Base-by-base conservation (phyloP, 1,140 invertebrate species). In the Laupala kohalensis region DNA sequence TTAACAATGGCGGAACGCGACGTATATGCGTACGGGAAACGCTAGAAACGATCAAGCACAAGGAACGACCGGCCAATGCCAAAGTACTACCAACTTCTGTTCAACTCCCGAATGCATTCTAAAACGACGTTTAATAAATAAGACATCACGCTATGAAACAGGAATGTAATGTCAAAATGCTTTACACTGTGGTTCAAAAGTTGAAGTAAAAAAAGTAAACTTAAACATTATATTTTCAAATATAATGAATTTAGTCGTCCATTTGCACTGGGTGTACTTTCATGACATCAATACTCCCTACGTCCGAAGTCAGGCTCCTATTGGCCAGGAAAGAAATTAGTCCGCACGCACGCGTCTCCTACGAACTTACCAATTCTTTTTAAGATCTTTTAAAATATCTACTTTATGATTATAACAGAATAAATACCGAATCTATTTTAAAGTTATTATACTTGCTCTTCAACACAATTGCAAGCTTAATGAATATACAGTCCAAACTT, bases 1-100 rank as follows among this genome's bases (percentile, higher is more conserved):
- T 64, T 23, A 68, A 72, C 67, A 72, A 72, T 72, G 71, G 71
- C 71, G 71, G 71, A 72, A 72, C 23, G 65, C 71, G 71, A 72
- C 29, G 26, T 72, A 72, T 29, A 63, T 68, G 66, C 71, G 66
- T 68, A 72, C 65, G 15, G n/a, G n/a, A 28, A 24, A 15, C 65
- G 27, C 29, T 5, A 67, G 65, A 24, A 69, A 72, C 71, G 67
- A 72, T 37, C 71, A 19, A 67, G 26, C 30, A 72, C 71, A 72
- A 62, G 29, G 67, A 72, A 72, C 67, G 65, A 72, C 71, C 71
- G 71, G 71, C 71, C 71, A 72, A 72, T 64, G 71, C 71, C 67
- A 28, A 29, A 24, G 25, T 69, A 25, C 67, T 64, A 67, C 67
- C 71, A 29, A 26, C 23, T 26, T 27, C 67, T 67, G 28, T 19